Evolutionary conservation across 2,797 vertebrate species (phyloP), one percentile per base, ranked within the genome.

Genomic region (Diceros bicornis): DNA sequence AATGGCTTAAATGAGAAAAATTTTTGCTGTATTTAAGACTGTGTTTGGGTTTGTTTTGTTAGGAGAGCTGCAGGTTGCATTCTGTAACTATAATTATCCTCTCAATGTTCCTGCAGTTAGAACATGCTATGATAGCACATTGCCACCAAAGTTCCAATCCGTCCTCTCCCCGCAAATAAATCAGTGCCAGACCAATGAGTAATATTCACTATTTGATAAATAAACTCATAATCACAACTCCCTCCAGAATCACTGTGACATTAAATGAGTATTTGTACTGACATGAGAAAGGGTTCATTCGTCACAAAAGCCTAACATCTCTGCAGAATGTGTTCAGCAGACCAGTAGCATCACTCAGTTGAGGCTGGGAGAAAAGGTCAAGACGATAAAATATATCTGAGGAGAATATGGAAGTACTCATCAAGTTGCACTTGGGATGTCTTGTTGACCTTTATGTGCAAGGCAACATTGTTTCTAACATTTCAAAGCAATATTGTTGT

Each of bases 361-460:
- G 57, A 83, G 71, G n/a, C 57, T 41, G 37, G 69, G 68, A 92
- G 91, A 85, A 92, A 97, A 96, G 95, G 93, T 94, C 92, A 91
- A 59, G 29, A 34, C 2, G 14, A 71, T 88, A 77, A 96, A 89
- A 81, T 90, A 47, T 91, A 90, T 81, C 90, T 55, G 59, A 88
- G 57, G 50, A 81, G 71, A 88, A 55, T 10, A 12, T 47, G n/a
- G 91, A 89, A n/a, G 72, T 23, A 23, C 52, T 55, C 68, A 72
- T 68, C 79, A 72, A 20, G 34, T 37, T 17, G 0, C 71, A 92
- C 75, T 50, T 50, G 32, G 61, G 50, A 69, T 29, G 59, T 61
- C 89, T 93, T n/a, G 7, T 74, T 94, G 93, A 91, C 74, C 86
- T 95, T 97, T 94, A 64, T 37, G 9, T 72, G 74, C 81, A 61